Evolutionary conservation across 2,888 invertebrate genomes (phyloP), one percentile per base, ranked within the genome.

Genomic region (Terebella lapidaria): DNA sequence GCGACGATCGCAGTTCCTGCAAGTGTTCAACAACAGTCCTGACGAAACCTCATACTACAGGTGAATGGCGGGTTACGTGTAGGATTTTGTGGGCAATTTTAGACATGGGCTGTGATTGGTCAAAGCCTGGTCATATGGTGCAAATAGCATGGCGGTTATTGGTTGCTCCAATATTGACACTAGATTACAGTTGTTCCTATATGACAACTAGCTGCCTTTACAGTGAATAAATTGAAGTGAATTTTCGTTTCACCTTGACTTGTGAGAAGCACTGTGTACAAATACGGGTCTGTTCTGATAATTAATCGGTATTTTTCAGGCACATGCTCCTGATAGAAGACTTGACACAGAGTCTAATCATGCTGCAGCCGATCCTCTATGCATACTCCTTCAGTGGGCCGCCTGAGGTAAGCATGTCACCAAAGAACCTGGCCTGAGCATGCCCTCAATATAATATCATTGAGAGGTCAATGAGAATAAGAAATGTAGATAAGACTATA

Each of bases 11-110:
- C 99, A 97, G 83, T 99, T 99, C 83, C 85, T 99, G 67, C 97
- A 97, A 85, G 97, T 99, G 52, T 99, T 99, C 84, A 99, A 99
- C 84, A 99, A 99, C 85, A 96, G 95, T 46, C 99, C 99, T 0
- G 99, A 99, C 82, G 99, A 99, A 84, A 99, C 97, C 18, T 94
- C 95, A 25, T 99, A 94, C 84, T 99, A 99, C 80, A 89, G 94
- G 89, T 89, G 73, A 67, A n/a, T 35, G 42, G n/a, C n/a, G n/a
- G n/a, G n/a, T n/a, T n/a, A n/a, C n/a, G n/a, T n/a, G n/a, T n/a
- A n/a, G n/a, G n/a, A n/a, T n/a, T n/a, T n/a, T n/a, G n/a, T n/a
- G n/a, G n/a, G n/a, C n/a, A n/a, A n/a, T n/a, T 35, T 15, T 35
- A 35, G n/a, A 35, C n/a, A n/a, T 35, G 42, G n/a, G n/a, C 42